Evolutionary conservation across 1,140 invertebrate species (phyloP).

Genomic region (Apis laboriosa): DNA sequence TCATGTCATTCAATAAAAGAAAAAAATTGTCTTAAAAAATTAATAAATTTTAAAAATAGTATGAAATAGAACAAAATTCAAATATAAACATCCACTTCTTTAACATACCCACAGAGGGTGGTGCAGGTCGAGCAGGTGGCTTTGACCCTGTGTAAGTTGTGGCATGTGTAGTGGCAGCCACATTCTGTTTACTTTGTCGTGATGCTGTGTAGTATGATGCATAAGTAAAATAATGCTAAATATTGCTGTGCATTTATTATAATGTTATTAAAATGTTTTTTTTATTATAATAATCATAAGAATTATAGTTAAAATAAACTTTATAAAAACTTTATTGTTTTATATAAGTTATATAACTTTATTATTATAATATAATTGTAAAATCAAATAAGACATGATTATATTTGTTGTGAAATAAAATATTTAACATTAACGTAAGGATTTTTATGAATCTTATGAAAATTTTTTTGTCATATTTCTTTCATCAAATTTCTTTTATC

Average conservation of each 20-base stretch:
- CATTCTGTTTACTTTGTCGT: slow-evolving; percentile 78
- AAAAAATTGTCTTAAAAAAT: slow-evolving; percentile 17
- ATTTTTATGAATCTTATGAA: slow-evolving; percentile 15
- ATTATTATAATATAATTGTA: background rate
- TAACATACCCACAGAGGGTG: slow-evolving; percentile 79
- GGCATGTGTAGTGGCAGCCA: slow-evolving; percentile 76
- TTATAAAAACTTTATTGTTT: slow-evolving; percentile 8
- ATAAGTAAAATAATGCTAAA: slow-evolving; percentile 64
- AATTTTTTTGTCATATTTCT: background rate
- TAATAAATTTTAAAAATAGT: slow-evolving; percentile 23
- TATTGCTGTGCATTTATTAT: slow-evolving; percentile 33
- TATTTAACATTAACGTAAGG: slow-evolving; percentile 3
- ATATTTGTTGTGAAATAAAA: slow-evolving; percentile 28
- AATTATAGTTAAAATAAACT: slow-evolving; percentile 8
- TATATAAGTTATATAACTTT: too few relatives aligned
- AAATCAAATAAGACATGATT: slow-evolving; percentile 2
- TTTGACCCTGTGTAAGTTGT: slow-evolving; percentile 78
- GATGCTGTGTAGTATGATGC: slow-evolving; percentile 76
- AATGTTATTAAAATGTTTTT: slow-evolving; percentile 37
- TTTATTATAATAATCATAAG: slow-evolving; percentile 23
- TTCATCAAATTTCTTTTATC: background rate
- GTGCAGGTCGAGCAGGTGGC: slow-evolving; percentile 80
- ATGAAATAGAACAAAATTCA: slow-evolving; percentile 12
- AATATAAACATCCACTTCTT: slow-evolving; percentile 53
- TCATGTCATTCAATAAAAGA: slow-evolving; percentile 19